phyloP scores from a whole-genome alignment of 2,797 vertebrate species.

The Setipinna tenuifilis region DNA sequence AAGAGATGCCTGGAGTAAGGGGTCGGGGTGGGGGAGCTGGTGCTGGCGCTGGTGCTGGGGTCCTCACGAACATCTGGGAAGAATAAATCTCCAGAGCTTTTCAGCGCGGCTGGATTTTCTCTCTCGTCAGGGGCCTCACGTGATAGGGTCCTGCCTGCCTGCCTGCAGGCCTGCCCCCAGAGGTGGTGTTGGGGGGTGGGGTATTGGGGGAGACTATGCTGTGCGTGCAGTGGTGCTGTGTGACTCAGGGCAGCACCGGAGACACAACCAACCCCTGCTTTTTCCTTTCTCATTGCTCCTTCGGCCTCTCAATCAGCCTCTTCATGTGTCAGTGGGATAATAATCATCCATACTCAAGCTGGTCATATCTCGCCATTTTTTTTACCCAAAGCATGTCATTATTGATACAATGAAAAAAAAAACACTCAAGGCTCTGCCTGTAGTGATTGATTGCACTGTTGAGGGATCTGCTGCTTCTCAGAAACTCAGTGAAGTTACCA shows the following conservation, averaged over 20 bases:
- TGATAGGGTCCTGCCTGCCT: background rate
- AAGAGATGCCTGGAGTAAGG: background rate
- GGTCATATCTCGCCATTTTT: background rate
- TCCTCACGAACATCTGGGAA: conserved; percentile 26
- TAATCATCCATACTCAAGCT: background rate
- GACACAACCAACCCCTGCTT: background rate
- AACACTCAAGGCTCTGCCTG: background rate
- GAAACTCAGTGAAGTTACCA: too few species aligned
- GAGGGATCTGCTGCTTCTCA: background rate
- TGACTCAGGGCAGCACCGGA: background rate
- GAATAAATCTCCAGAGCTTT: conserved; percentile 31
- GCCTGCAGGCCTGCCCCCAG: background rate
- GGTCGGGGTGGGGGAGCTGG: background rate
- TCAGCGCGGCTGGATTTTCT: background rate
- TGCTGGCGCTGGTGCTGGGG: background rate
- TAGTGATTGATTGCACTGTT: background rate
- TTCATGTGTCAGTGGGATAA: background rate
- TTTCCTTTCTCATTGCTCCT: background rate
- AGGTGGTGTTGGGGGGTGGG: too few species aligned
- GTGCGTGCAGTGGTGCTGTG: background rate
- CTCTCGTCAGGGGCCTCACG: conserved; percentile 3
- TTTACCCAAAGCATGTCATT: background rate
- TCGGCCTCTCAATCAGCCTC: background rate
- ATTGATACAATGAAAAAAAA: background rate
- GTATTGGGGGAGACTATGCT: background rate